These are phyloP conservation scores for Paramormyrops kingsleyae DNA, from an alignment of 2,113 vertebrate species.

Conservation along the genomic window DNA sequence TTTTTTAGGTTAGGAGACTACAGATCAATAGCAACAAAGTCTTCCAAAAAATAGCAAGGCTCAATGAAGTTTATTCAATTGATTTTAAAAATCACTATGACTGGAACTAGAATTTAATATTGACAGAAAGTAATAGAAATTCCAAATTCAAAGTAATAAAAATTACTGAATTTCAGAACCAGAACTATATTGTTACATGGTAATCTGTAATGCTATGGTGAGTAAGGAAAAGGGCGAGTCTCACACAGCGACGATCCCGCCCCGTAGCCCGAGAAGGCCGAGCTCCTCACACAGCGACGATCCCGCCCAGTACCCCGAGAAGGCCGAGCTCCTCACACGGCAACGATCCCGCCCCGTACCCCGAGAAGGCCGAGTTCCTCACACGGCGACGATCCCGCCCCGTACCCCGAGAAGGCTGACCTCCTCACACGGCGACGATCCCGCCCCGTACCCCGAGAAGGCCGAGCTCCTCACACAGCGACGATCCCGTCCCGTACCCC, in stretches of 20 bases:
- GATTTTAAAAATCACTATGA: background rate
- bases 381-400: too few relatives aligned
- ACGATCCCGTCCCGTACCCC: background rate
- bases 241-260: too few relatives aligned
- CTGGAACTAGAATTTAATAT: background rate
- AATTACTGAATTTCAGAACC: background rate
- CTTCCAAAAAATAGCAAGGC: background rate
- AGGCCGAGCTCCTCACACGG: background rate
- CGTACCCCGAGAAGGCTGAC: background rate
- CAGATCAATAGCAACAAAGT: background rate
- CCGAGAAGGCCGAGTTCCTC: too few relatives aligned
- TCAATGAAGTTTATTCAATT: background rate
- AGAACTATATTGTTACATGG: background rate
- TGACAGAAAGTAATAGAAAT: background rate
- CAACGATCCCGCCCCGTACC: background rate
- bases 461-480: too few relatives aligned
- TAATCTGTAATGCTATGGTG: background rate
- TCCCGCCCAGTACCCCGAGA: background rate
- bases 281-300: background rate
- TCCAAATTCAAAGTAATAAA: background rate
- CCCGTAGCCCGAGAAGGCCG: background rate
- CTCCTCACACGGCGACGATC: too few relatives aligned
- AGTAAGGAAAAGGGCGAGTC: background rate
- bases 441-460: too few relatives aligned
- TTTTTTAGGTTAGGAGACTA: background rate